phyloP scores from a whole-genome alignment of 1,140 invertebrate species.

The Micrasema longulum region DNA sequence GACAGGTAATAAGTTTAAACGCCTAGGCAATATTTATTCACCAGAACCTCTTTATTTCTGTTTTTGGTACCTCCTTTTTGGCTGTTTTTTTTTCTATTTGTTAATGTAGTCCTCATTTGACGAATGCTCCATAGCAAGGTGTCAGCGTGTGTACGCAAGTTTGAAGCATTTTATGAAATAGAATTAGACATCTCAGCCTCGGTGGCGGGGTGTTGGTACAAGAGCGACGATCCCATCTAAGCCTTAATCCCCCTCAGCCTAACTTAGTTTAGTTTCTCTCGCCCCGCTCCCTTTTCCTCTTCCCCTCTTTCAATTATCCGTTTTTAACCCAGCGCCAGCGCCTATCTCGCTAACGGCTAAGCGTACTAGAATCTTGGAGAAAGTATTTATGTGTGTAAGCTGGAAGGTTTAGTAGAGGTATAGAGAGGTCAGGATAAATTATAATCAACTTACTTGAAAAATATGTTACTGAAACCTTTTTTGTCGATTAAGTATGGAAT shows the following conservation, averaged over 20 bases:
- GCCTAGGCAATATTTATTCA: no score
- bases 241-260: slow-evolving; percentile 51
- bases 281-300: slow-evolving; percentile 1
- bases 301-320: slow-evolving; percentile 55
- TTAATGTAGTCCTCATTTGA: no score
- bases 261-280: slow-evolving; percentile 50
- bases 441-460: slow-evolving; percentile 4
- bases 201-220: slow-evolving; percentile 32
- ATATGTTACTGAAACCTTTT: no score
- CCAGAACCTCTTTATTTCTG: no score
- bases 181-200: slow-evolving; percentile 48
- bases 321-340: slow-evolving; percentile 54
- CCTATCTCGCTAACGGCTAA: slow-evolving; percentile 49
- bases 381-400: slow-evolving; percentile 49
- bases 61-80: no score
- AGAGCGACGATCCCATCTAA: slow-evolving; percentile 53
- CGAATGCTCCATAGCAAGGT: slow-evolving; percentile 5
- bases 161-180: slow-evolving; percentile 52
- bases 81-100: no score
- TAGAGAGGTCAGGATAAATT: slow-evolving; percentile 2
- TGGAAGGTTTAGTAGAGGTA: slow-evolving; percentile 37
- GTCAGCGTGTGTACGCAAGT: slow-evolving; percentile 16
- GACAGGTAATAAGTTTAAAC: no score
- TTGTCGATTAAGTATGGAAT: no score
- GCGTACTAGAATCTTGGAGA: slow-evolving; percentile 48